Evolutionary conservation across 2,113 vertebrate species (phyloP).

Genomic region (Ariopsis seemanni): DNA sequence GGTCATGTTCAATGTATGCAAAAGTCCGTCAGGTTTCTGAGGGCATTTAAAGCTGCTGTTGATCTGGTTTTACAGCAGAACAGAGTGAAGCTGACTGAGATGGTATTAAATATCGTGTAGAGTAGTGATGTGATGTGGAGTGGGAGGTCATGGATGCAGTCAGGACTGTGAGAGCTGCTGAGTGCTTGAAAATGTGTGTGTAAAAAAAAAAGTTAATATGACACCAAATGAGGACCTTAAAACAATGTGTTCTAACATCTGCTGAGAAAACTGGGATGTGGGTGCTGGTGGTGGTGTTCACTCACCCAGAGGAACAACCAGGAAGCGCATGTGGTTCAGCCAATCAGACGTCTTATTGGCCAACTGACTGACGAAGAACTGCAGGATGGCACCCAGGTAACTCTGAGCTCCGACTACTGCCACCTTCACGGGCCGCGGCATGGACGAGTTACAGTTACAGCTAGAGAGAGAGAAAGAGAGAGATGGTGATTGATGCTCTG

Average conservation of each 20-base stretch:
- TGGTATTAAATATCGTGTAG: neutral
- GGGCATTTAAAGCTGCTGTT: neutral
- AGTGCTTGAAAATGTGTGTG: no score
- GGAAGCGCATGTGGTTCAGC: slow-evolving; percentile 86
- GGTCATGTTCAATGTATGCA: neutral
- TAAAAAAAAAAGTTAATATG: neutral
- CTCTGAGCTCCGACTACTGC: slow-evolving; percentile 82
- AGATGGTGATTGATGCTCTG: neutral
- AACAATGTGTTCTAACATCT: neutral
- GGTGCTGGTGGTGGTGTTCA: neutral
- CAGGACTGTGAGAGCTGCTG: neutral
- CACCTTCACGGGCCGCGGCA: slow-evolving; percentile 86
- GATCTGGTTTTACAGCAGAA: neutral
- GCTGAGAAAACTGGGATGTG: no score
- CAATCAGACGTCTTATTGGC: slow-evolving; percentile 89
- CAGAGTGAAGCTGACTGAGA: neutral
- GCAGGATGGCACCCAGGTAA: slow-evolving; percentile 84
- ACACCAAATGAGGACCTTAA: neutral
- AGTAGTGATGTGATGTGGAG: neutral
- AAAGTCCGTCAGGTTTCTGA: neutral
- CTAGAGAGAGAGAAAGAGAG: slow-evolving; percentile 57
- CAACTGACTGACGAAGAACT: slow-evolving; percentile 87
- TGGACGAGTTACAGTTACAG: slow-evolving; percentile 89
- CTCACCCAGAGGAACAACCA: slow-evolving; percentile 86
- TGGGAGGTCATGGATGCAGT: neutral